A percentile compares a stretch with the other conserved stretches of the same genome.
These are phyloP conservation scores for Suricata suricatta DNA, from an alignment of 2,113 vertebrate genomes.

Conservation along the genomic window DNA sequence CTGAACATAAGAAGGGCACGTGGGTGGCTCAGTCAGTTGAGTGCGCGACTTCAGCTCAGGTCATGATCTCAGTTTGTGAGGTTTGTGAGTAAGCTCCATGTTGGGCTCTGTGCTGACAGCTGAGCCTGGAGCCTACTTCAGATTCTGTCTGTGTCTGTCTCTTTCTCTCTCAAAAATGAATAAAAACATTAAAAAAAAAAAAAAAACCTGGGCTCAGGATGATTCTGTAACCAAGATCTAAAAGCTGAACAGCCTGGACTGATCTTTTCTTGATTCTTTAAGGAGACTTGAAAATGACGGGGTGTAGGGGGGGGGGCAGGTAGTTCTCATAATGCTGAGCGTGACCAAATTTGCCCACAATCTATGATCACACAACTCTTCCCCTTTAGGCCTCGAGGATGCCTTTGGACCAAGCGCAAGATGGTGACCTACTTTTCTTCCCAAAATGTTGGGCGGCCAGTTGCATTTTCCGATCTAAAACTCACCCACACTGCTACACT, in stretches of 20 bases:
- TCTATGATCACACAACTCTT: background rate
- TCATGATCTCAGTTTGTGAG: no score
- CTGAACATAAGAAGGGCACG: background rate
- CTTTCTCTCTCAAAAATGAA: no score
- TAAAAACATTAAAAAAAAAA: no score
- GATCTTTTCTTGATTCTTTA: background rate
- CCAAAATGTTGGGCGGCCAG: background rate
- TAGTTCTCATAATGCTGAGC: background rate
- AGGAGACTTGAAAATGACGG: background rate
- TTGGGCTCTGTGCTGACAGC: no score
- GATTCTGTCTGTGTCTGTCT: no score
- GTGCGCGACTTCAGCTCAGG: no score
- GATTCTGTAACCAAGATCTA: background rate
- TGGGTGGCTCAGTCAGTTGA: no score
- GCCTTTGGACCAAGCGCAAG: background rate
- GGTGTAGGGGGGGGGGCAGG: no score
- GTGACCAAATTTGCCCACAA: background rate
- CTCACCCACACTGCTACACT: background rate
- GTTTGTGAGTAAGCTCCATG: no score
- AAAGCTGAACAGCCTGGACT: background rate
- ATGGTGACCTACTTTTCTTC: constrained; percentile 16
- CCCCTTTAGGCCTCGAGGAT: background rate
- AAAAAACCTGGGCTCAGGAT: background rate
- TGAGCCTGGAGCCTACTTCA: no score
- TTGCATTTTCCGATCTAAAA: background rate